Percentiles rank a stretch among this genome's conserved stretches.
Evolutionary conservation across 2,888 invertebrate species (phyloP).

Genomic region (Subacronicta megacephala): DNA sequence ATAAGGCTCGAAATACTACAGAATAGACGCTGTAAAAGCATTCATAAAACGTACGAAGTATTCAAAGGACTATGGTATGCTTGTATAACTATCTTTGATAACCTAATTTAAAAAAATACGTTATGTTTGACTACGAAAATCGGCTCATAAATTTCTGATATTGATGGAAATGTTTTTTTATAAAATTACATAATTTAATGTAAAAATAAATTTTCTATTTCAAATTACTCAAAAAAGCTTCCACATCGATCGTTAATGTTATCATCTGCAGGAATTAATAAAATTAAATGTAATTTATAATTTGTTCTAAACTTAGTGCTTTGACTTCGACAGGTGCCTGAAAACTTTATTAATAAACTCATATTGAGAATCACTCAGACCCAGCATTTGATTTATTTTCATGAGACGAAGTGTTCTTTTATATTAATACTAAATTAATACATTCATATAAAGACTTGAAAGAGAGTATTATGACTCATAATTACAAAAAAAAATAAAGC

Average conservation of each 20-base stretch:
- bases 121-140: too few relatives aligned
- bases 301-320: constrained; percentile 52
- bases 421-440: constrained; percentile 26
- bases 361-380: constrained; percentile 60
- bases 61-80: too few relatives aligned
- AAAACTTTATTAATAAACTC: constrained; percentile 73
- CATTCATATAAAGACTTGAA: too few relatives aligned
- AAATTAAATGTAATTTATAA: constrained; percentile 64
- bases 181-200: too few relatives aligned
- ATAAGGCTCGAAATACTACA: background rate
- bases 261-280: constrained; percentile 27
- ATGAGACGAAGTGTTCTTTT: constrained; percentile 30
- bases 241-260: background rate
- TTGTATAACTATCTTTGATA: too few relatives aligned
- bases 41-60: background rate
- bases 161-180: too few relatives aligned
- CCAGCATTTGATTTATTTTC: constrained; percentile 38
- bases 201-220: too few relatives aligned
- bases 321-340: constrained; percentile 57
- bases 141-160: too few relatives aligned
- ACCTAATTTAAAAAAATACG: too few relatives aligned
- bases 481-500: too few relatives aligned
- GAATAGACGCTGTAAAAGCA: background rate
- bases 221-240: too few relatives aligned
- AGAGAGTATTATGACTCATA: too few relatives aligned